Conservation (phyloP, 1,140 invertebrate genomes). For the Zaprionus taronus region DNA sequence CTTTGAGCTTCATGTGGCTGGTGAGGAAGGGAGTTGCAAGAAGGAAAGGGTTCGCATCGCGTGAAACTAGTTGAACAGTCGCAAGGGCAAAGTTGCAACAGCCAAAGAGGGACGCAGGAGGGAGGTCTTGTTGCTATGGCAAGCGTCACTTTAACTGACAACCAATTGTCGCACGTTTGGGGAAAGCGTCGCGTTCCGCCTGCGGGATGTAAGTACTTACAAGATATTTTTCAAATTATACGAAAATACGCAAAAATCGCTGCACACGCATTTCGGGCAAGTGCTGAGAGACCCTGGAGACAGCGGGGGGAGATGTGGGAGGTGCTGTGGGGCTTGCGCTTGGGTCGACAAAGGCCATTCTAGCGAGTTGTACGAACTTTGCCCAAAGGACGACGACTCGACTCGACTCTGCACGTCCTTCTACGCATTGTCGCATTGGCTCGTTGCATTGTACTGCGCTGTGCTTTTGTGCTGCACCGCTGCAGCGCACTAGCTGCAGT, state of each 20-base stretch:
- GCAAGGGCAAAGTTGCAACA: slow-evolving; percentile 4
- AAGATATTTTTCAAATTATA: slow-evolving; percentile 48
- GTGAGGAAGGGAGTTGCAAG: background rate
- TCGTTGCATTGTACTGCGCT: slow-evolving; percentile 65
- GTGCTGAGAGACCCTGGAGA: no score
- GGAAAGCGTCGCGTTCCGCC: slow-evolving; percentile 3
- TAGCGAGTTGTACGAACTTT: slow-evolving; percentile 48
- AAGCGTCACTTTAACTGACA: slow-evolving; percentile 12
- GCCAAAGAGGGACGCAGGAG: background rate
- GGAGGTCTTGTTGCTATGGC: background rate
- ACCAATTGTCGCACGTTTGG: slow-evolving; percentile 35
- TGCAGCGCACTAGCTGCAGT: slow-evolving; percentile 47
- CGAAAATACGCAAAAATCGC: slow-evolving; percentile 49
- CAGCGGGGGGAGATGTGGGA: background rate
- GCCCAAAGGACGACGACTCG: slow-evolving; percentile 51
- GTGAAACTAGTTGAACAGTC: background rate
- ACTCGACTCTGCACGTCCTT: slow-evolving; percentile 37
- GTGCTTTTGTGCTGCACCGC: slow-evolving; percentile 54
- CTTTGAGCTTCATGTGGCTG: slow-evolving; percentile 2
- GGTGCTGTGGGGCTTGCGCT: no score
- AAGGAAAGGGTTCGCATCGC: background rate
- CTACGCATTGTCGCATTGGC: slow-evolving; percentile 66
- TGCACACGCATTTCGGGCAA: background rate
- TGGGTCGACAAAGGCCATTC: slow-evolving; percentile 11
- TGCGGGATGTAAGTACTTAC: slow-evolving; percentile 38